A percentile compares a stretch with the other conserved stretches of the same genome.
These are phyloP conservation scores for Prunella himalayana DNA, from an alignment of 2,113 vertebrate genomes.

Conservation along the genomic window DNA sequence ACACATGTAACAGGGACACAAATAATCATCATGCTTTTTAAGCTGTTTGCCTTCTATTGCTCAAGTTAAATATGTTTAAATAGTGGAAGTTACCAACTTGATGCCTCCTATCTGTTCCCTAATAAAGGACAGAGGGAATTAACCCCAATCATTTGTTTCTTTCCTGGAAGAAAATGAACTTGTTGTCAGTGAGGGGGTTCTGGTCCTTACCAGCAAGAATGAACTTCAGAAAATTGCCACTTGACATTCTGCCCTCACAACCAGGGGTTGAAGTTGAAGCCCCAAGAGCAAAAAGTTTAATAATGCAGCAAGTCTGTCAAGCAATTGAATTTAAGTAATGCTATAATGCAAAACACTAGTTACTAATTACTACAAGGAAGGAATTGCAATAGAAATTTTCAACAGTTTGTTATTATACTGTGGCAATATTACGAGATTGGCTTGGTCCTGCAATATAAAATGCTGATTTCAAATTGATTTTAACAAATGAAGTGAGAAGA, in stretches of 20 bases:
- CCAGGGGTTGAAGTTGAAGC: neutral
- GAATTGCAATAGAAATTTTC: slow-evolving; percentile 16
- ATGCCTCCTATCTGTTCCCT: neutral
- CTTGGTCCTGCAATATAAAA: slow-evolving; percentile 2
- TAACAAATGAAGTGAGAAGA: neutral
- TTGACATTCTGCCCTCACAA: slow-evolving; percentile 31
- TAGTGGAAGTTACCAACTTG: neutral
- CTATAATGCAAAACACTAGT: neutral
- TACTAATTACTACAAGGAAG: slow-evolving; percentile 37
- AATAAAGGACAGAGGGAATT: slow-evolving; percentile 49
- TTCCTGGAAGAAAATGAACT: neutral
- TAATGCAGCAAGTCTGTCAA: slow-evolving; percentile 19
- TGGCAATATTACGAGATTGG: neutral
- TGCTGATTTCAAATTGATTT: slow-evolving; percentile 38
- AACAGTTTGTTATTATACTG: slow-evolving; percentile 7
- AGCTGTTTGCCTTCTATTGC: neutral
- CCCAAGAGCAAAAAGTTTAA: slow-evolving; percentile 46
- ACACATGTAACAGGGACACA: neutral
- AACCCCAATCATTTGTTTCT: neutral
- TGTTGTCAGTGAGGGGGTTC: neutral
- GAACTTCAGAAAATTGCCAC: slow-evolving; percentile 44
- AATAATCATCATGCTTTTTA: neutral
- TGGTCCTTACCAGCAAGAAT: neutral
- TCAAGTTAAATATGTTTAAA: slow-evolving; percentile 29
- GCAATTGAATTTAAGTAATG: slow-evolving; percentile 30